These are phyloP conservation scores for Griposia aprilina DNA, from an alignment of 2,888 invertebrate genomes.

Conservation along the genomic window DNA sequence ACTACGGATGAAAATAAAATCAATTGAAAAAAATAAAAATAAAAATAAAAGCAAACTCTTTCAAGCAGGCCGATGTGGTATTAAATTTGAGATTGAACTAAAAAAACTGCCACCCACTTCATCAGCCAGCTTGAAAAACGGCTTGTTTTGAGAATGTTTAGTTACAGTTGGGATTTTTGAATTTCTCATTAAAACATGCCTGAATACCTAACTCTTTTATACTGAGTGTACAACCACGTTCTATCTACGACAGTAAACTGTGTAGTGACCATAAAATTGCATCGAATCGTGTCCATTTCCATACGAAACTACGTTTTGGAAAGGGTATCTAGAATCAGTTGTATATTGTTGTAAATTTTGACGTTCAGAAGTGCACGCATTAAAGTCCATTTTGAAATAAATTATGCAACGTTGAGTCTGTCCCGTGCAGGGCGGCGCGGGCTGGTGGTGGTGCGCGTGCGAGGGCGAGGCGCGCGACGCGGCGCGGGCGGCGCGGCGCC, in stretches of 20 bases:
- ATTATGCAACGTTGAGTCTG: not conserved
- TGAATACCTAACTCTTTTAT: not conserved
- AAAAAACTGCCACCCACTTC: not conserved
- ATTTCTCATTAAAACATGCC: not conserved
- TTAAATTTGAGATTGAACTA: not conserved
- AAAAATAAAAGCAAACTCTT: not conserved
- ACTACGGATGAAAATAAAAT: too few species aligned
- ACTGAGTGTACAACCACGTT: not conserved
- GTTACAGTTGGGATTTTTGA: not conserved
- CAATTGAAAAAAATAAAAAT: too few species aligned
- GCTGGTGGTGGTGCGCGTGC: slow-evolving; percentile 82
- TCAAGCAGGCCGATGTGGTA: not conserved
- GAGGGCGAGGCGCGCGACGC: slow-evolving; percentile 79
- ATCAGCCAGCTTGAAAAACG: not conserved
- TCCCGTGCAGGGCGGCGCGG: slow-evolving; percentile 59
- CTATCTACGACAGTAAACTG: not conserved
- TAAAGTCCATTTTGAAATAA: not conserved
- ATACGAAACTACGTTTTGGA: not conserved
- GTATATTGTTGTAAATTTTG: not conserved
- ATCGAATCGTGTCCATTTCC: not conserved
- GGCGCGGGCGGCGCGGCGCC: slow-evolving; percentile 71
- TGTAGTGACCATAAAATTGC: not conserved
- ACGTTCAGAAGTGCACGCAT: not conserved
- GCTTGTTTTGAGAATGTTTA: not conserved
- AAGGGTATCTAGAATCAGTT: not conserved